Conservation (phyloP, 2,797 vertebrate genomes). For the Hephaestus fuliginosus region DNA sequence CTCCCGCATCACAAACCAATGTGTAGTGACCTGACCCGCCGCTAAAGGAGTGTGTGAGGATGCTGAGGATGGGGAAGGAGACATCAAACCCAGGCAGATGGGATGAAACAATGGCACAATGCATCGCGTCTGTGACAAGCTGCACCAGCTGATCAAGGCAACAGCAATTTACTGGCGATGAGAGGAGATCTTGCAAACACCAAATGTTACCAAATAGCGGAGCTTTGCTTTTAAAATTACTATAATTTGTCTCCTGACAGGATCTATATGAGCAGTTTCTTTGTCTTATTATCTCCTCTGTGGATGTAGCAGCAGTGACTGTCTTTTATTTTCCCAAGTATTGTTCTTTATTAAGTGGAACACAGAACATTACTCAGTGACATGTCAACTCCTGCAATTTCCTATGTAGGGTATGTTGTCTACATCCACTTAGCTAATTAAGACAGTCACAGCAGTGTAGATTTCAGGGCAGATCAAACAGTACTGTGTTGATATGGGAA, state of each 20-base stretch:
- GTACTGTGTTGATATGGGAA: constrained; percentile 78
- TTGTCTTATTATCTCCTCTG: constrained; percentile 68
- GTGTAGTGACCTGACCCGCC: constrained; percentile 75
- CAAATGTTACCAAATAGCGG: constrained; percentile 76
- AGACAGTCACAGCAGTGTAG: constrained; percentile 79
- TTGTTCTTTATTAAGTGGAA: constrained; percentile 78
- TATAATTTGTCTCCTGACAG: constrained; percentile 74
- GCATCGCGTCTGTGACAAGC: constrained; percentile 67
- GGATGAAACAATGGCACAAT: constrained; percentile 72
- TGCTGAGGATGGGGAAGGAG: constrained; percentile 60
- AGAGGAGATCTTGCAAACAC: constrained; percentile 72
- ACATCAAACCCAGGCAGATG: constrained; percentile 79
- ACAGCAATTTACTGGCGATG: constrained; percentile 66
- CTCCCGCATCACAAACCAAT: constrained; percentile 67
- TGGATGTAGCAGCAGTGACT: constrained; percentile 50
- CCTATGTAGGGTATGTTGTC: constrained; percentile 77
- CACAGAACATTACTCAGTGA: constrained; percentile 70
- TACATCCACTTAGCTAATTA: constrained; percentile 82
- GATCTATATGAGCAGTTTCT: constrained; percentile 57
- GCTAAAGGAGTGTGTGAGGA: constrained; percentile 56
- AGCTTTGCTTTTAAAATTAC: constrained; percentile 74
- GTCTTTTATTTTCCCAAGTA: constrained; percentile 68
- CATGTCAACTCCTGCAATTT: constrained; percentile 74
- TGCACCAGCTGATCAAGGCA: constrained; percentile 73
- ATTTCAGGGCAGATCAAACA: constrained; percentile 81